phyloP scores from a whole-genome alignment of 2,113 vertebrate species.

The Steatornis caripensis region DNA sequence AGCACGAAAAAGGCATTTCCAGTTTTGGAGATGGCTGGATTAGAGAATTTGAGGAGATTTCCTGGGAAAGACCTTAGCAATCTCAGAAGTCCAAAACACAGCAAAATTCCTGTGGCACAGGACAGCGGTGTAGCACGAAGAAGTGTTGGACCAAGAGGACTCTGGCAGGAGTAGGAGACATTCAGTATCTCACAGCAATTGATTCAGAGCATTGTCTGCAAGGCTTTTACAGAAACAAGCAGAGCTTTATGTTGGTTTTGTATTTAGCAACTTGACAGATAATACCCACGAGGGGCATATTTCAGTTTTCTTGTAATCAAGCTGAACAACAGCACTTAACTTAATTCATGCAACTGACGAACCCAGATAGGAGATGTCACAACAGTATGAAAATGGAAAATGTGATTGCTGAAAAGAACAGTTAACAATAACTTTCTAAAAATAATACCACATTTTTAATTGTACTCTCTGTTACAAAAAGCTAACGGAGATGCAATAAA shows the following conservation, averaged over 20 bases:
- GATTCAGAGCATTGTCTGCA: not conserved
- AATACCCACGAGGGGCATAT: not conserved
- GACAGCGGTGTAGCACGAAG: not conserved
- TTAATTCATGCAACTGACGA: conserved; percentile 47
- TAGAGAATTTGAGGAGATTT: not conserved
- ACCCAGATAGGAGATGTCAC: conserved; percentile 30
- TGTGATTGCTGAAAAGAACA: not conserved
- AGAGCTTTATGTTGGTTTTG: not conserved
- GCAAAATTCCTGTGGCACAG: not conserved
- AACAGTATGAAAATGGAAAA: conserved; percentile 13
- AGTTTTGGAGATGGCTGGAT: not conserved
- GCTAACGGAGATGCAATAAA: not conserved
- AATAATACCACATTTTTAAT: not conserved
- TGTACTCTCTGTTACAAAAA: not conserved
- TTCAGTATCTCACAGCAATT: not conserved
- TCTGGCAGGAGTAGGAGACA: not conserved
- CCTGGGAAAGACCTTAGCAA: not conserved
- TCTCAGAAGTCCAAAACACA: not conserved
- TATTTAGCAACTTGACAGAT: not conserved
- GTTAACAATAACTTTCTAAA: conserved; percentile 17
- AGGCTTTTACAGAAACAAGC: not conserved
- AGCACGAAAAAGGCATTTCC: not conserved
- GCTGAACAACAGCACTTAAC: conserved; percentile 52
- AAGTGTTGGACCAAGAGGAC: not conserved
- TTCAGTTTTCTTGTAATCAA: conserved; percentile 47